Percentiles rank a stretch among this genome's conserved stretches.
Conservation (phyloP, 2,797 vertebrate genomes). For the Rachycentron canadum region DNA sequence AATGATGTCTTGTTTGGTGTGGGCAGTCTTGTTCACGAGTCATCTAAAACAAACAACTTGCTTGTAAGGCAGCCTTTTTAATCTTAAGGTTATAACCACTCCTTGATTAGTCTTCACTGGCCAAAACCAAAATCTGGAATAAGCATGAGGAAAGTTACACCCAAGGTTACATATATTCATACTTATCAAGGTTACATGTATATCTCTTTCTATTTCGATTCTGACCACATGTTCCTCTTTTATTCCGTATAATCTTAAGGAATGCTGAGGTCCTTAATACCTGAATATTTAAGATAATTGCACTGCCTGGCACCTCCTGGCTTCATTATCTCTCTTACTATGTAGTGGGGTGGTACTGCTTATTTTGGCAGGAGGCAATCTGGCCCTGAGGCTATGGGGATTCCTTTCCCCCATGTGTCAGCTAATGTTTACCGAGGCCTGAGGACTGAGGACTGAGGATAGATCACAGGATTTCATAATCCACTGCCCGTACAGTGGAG, state of each 20-base stretch:
- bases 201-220: conserved; percentile 5
- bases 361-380: conserved; percentile 73
- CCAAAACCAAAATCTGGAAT: not conserved
- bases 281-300: conserved; percentile 73
- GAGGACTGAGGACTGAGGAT: conserved; percentile 78
- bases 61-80: not conserved
- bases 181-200: not conserved
- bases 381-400: conserved; percentile 78
- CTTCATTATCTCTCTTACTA: conserved; percentile 75
- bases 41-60: not conserved
- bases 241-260: conserved; percentile 49
- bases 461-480: conserved; percentile 85
- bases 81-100: not conserved
- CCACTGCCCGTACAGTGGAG: conserved; percentile 75
- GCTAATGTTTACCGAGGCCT: conserved; percentile 84
- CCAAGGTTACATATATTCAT: conserved; percentile 3
- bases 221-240: conserved; percentile 10
- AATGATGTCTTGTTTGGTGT: not conserved
- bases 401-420: conserved; percentile 85
- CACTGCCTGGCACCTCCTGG: conserved; percentile 59
- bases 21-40: not conserved
- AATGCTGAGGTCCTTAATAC: conserved; percentile 51
- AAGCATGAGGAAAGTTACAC: not conserved
- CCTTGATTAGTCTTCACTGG: not conserved
- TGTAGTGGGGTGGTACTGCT: conserved; percentile 57